Evolutionary conservation across 2,888 invertebrate species (phyloP).

Genomic region (Caenorhabditis imperialis): DNA sequence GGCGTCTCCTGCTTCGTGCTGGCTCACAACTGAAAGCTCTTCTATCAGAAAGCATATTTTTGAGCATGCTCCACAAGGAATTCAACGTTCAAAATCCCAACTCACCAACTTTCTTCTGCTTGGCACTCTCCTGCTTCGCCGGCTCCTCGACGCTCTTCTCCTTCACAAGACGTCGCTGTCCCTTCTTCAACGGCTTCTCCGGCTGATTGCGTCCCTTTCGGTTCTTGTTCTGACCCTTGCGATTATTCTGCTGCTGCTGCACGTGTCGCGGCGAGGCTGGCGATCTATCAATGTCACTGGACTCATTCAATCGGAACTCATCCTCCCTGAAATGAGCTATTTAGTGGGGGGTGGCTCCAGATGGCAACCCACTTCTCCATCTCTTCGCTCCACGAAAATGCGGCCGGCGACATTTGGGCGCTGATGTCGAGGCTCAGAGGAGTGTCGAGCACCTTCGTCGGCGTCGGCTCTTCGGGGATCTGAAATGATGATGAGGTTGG

Average conservation of each 20-base stretch:
- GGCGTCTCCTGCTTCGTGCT: not conserved
- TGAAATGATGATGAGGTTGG: conserved; percentile 5
- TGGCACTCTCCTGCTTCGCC: not conserved
- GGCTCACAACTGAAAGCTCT: conserved; percentile 6
- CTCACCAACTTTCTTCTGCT: conserved; percentile 37
- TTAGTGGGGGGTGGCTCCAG: no score
- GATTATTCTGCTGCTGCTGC: not conserved
- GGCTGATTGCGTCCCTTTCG: conserved; percentile 12
- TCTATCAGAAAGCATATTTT: no score
- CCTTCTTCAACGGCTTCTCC: conserved; percentile 14
- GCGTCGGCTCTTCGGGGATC: conserved; percentile 57
- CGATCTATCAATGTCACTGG: conserved; percentile 42
- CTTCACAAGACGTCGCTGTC: conserved; percentile 24
- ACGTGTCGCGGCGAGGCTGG: conserved; percentile 26
- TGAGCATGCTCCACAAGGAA: no score
- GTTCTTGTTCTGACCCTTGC: not conserved
- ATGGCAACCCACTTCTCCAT: conserved; percentile 54
- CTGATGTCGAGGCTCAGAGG: conserved; percentile 32
- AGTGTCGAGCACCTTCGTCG: conserved; percentile 36
- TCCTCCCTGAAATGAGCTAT: conserved; percentile 18
- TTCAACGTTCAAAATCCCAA: not conserved
- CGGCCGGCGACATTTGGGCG: conserved; percentile 40
- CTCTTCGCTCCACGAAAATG: conserved; percentile 64
- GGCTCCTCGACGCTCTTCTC: conserved; percentile 23
- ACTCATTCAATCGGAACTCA: conserved; percentile 16